Base-by-base conservation (phyloP, 2,888 invertebrate species). In the Liposcelis brunnea region DNA sequence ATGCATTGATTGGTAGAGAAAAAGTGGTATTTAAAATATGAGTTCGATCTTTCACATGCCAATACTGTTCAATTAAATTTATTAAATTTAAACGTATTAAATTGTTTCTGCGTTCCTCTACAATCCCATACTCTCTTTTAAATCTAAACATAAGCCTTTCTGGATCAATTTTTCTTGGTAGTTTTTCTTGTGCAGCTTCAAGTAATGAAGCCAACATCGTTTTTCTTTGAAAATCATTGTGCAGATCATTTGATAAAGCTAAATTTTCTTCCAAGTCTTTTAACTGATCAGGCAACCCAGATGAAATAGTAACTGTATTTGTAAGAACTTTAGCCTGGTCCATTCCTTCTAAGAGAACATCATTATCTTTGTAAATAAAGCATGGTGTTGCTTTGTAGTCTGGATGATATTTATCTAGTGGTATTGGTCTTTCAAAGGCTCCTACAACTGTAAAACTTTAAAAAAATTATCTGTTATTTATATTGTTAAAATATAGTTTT, bases 251-350 rank as follows among this genome's bases (percentile, higher is more conserved):
- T 0, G 71, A 66, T 1, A 74, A 63, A 10, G 70, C 63, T 3
- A 66, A 55, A 46, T 72, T 49, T 19, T 52, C 51, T 11, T 53
- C 38, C n/a, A 55, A 50, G 34, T 52, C 68, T 55, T 74, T 66
- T 45, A 80, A 64, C 50, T 63, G 66, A 7, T 70, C 63, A 1
- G 83, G 82, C 43, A 84, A 64, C 47, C 64, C 69, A 35, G 73
- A 63, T 51, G 75, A 63, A 48, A 76, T 61, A 58, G 74, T 67
- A 3, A 85, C 62, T 1, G 84, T 75, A 58, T 90, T 90, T 2
- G 84, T 83, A 5, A 91, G 63, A n/a, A 79, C 64, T 63, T 82
- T 77, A 1, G 85, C 85, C 65, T 91, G 90, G 2, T 70, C 60
- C 44, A 80, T 55, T 10, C 87, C 90, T 62, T 77, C 74, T 18